These are phyloP conservation scores for Mesitornis unicolor DNA, from an alignment of 2,113 vertebrate genomes.

Conservation along the genomic window DNA sequence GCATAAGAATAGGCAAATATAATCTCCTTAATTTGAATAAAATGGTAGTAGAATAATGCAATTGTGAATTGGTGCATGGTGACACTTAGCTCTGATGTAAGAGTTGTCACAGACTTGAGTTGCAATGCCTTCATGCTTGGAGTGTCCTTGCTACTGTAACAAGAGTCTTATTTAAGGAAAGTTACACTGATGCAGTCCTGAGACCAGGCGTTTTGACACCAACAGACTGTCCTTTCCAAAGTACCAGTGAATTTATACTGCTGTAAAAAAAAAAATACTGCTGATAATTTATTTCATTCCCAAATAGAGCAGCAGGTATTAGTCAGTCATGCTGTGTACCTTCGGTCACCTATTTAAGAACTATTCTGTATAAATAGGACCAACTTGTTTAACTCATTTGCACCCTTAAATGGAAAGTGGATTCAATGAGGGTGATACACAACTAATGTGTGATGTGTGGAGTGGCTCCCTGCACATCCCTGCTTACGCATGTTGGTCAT, in stretches of 20 bases:
- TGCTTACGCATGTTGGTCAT: rapidly evolving
- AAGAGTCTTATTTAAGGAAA: background rate
- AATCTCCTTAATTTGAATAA: background rate
- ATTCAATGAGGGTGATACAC: background rate
- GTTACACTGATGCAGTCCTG: background rate
- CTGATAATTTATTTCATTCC: background rate
- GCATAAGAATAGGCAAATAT: background rate
- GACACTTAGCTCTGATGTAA: background rate
- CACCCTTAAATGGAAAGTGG: background rate
- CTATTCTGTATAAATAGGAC: background rate
- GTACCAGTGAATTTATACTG: background rate
- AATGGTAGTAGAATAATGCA: background rate
- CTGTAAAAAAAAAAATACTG: background rate
- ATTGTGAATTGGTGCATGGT: background rate
- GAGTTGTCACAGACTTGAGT: background rate
- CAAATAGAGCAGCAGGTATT: background rate
- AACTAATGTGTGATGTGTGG: background rate
- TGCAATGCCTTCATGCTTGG: background rate
- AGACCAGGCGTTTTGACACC: background rate
- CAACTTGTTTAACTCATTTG: background rate
- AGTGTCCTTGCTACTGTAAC: background rate
- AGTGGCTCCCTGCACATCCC: background rate
- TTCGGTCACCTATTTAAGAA: background rate
- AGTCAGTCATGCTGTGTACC: background rate
- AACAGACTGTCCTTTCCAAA: background rate